These are phyloP conservation scores for Loripinus fragilis DNA, from an alignment of 2,888 invertebrate species.

Conservation along the genomic window DNA sequence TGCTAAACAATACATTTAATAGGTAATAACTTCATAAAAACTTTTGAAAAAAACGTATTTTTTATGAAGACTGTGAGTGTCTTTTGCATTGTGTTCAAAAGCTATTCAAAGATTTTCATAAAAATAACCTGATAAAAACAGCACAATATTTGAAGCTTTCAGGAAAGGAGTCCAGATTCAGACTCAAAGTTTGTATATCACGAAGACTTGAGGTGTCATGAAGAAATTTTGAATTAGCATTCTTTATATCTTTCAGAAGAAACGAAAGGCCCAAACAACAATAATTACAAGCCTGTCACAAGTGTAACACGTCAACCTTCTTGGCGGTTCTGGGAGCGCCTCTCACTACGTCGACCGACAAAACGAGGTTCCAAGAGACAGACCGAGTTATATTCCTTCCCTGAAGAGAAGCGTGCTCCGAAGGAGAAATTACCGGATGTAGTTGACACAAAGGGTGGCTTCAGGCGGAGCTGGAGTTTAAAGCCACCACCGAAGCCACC, in stretches of 20 bases:
- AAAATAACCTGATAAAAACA: too few relatives aligned
- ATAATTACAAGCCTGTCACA: slow-evolving; percentile 21
- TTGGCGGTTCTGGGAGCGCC: slow-evolving; percentile 73
- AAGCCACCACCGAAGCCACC: slow-evolving; percentile 79
- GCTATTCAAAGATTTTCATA: too few relatives aligned
- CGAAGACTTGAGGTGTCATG: too few relatives aligned
- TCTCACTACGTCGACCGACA: slow-evolving; percentile 59
- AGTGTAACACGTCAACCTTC: slow-evolving; percentile 48
- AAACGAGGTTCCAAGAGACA: slow-evolving; percentile 27
- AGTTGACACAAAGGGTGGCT: slow-evolving; percentile 59
- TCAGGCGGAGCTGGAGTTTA: slow-evolving; percentile 63
- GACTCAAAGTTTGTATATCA: too few relatives aligned
- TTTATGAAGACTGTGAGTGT: too few relatives aligned
- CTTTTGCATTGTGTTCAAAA: too few relatives aligned
- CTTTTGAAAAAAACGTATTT: too few relatives aligned
- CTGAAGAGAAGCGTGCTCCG: slow-evolving; percentile 18
- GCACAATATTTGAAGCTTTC: too few relatives aligned
- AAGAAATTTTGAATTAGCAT: too few relatives aligned
- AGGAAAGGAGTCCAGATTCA: too few relatives aligned
- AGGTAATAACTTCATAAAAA: too few relatives aligned
- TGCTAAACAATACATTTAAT: too few relatives aligned
- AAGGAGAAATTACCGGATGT: slow-evolving; percentile 64
- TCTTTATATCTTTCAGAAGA: slow-evolving; percentile 9
- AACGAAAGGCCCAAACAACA: background rate
- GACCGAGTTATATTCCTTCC: slow-evolving; percentile 14